A percentile compares a stretch with the other conserved stretches of the same genome.
phyloP scores from a whole-genome alignment of 2,888 invertebrate species.

The Chymomyza amoena region DNA sequence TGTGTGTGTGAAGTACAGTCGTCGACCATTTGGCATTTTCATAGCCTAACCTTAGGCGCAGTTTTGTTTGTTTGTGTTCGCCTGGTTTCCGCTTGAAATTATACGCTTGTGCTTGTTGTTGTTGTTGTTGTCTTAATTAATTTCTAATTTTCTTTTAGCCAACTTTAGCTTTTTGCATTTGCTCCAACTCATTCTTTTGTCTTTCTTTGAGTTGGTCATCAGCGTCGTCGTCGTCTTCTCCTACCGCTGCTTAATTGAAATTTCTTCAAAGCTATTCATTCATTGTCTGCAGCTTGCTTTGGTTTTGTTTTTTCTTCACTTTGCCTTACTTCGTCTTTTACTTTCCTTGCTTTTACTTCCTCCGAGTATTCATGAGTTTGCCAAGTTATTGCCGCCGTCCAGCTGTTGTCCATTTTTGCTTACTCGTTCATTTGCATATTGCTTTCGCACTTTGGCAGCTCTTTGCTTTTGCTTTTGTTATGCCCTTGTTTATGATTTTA shows the following conservation, averaged over 20 bases:
- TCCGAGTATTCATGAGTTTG: background rate
- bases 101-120: constrained; percentile 34
- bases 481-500: constrained; percentile 64
- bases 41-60: constrained; percentile 53
- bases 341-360: background rate
- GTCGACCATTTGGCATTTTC: constrained; percentile 8
- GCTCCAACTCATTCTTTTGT: constrained; percentile 48
- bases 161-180: constrained; percentile 46
- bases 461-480: constrained; percentile 38
- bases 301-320: background rate
- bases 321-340: constrained; percentile 2
- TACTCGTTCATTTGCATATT: constrained; percentile 69
- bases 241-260: constrained; percentile 62
- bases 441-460: constrained; percentile 48
- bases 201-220: background rate
- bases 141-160: constrained; percentile 61
- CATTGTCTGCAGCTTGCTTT: background rate
- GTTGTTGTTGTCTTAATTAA: constrained; percentile 64
- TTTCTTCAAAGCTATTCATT: constrained; percentile 49
- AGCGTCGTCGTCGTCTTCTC: background rate
- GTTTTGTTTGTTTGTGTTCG: constrained; percentile 53
- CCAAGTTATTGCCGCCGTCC: constrained; percentile 20
- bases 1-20: background rate
- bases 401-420: constrained; percentile 60
- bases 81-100: constrained; percentile 68